Evolutionary conservation across 2,113 vertebrate genomes (phyloP).

Genomic region (Centrocercus urophasianus): DNA sequence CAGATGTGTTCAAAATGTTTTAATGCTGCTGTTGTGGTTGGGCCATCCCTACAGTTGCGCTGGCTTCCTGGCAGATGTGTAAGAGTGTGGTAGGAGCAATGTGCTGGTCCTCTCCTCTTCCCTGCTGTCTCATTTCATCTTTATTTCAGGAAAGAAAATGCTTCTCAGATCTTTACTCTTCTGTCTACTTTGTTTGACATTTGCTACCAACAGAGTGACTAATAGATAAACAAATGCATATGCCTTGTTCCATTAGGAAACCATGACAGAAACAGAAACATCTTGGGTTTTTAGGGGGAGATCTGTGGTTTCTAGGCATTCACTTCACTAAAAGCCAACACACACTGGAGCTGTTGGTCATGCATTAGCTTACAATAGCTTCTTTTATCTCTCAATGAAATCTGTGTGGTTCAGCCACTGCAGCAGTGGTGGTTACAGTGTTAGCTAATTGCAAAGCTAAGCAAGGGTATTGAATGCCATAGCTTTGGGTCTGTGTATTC

Average conservation of each 20-base stretch:
- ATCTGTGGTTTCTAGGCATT: constrained; percentile 14
- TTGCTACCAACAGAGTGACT: neutral
- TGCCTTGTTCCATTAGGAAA: neutral
- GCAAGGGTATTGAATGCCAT: neutral
- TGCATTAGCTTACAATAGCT: constrained; percentile 28
- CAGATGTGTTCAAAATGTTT: neutral
- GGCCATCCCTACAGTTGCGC: rapidly evolving
- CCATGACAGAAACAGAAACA: constrained; percentile 14
- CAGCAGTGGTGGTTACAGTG: neutral
- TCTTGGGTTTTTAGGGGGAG: neutral
- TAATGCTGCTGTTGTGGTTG: neutral
- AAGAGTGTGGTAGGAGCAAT: neutral
- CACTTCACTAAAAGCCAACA: neutral
- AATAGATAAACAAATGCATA: neutral
- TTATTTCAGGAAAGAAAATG: neutral
- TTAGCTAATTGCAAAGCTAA: constrained; percentile 6
- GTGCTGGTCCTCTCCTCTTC: neutral
- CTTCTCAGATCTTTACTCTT: neutral
- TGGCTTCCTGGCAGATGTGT: neutral
- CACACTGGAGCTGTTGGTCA: neutral
- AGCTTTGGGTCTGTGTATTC: neutral
- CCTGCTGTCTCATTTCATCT: neutral
- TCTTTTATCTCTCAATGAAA: constrained; percentile 21
- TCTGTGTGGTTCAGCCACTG: neutral
- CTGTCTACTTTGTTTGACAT: neutral